Percentiles rank a stretch among this genome's conserved stretches.
These are phyloP conservation scores for Xiphydria camelus DNA, from an alignment of 2,888 invertebrate genomes.

Conservation along the genomic window DNA sequence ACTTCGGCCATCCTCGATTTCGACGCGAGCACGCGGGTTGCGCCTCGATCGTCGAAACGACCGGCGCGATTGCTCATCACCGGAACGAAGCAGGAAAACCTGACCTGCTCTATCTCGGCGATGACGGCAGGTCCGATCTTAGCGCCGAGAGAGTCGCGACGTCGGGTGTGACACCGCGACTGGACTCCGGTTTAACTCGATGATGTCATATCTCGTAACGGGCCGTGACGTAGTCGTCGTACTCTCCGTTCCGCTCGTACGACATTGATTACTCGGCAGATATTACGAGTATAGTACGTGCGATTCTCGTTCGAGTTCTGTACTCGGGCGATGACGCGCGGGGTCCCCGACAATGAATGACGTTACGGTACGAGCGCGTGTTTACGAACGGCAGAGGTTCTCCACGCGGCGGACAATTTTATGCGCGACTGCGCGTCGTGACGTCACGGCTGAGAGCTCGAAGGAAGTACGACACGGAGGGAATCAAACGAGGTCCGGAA, in stretches of 20 bases:
- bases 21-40: neutral
- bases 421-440: no score
- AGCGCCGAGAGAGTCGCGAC: slow-evolving; percentile 5
- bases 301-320: no score
- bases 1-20: no score
- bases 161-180: slow-evolving; percentile 3
- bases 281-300: no score
- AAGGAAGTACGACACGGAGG: no score
- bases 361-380: slow-evolving; percentile 24
- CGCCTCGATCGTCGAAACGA: slow-evolving; percentile 24
- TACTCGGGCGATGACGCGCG: slow-evolving; percentile 26
- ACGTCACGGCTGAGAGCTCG: no score
- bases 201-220: slow-evolving; percentile 37
- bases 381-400: slow-evolving; percentile 14
- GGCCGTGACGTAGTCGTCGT: slow-evolving; percentile 25
- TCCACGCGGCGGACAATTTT: no score
- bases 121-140: slow-evolving; percentile 5
- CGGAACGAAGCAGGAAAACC: slow-evolving; percentile 22
- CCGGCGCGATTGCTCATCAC: slow-evolving; percentile 35
- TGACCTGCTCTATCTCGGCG: slow-evolving; percentile 21
- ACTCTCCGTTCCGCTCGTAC: neutral
- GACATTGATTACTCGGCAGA: neutral
- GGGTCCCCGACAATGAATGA: no score
- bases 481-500: no score
- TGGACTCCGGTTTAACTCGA: slow-evolving; percentile 23